Evolutionary conservation across 2,113 vertebrate genomes (phyloP).

Genomic region (Phoenicopterus ruber): DNA sequence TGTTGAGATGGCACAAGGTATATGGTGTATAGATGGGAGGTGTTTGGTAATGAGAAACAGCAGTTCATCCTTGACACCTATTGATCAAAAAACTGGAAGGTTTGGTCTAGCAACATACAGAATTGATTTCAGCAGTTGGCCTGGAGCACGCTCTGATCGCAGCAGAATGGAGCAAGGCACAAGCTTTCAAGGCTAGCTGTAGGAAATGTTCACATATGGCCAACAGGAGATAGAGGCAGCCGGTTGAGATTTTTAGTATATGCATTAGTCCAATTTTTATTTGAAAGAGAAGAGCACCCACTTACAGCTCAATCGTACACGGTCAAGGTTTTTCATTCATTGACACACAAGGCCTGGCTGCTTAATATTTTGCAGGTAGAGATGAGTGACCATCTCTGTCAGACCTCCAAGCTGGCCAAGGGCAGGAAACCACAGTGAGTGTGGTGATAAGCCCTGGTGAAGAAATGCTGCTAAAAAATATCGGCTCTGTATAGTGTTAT

Average conservation of each 20-base stretch:
- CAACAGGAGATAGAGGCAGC: slow-evolving; percentile 6
- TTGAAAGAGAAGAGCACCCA: neutral
- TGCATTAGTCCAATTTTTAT: neutral
- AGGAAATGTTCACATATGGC: slow-evolving; percentile 52
- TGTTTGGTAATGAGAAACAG: neutral
- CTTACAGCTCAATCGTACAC: neutral
- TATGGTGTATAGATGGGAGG: neutral
- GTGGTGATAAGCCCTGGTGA: neutral
- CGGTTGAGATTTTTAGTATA: neutral
- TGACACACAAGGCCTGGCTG: neutral
- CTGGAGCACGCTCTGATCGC: neutral
- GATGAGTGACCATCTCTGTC: neutral
- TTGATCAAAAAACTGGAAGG: neutral
- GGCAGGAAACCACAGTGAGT: neutral
- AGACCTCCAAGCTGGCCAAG: neutral
- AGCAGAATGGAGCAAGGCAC: neutral
- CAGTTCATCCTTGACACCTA: neutral
- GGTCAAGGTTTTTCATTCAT: neutral
- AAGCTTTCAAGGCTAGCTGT: neutral
- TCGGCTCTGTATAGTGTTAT: neutral
- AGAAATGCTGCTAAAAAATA: neutral
- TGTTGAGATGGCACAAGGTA: neutral
- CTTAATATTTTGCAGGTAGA: neutral
- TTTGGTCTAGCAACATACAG: neutral
- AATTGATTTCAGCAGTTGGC: neutral